Conservation (phyloP, 1,140 invertebrate genomes). For the Portunus trituberculatus region DNA sequence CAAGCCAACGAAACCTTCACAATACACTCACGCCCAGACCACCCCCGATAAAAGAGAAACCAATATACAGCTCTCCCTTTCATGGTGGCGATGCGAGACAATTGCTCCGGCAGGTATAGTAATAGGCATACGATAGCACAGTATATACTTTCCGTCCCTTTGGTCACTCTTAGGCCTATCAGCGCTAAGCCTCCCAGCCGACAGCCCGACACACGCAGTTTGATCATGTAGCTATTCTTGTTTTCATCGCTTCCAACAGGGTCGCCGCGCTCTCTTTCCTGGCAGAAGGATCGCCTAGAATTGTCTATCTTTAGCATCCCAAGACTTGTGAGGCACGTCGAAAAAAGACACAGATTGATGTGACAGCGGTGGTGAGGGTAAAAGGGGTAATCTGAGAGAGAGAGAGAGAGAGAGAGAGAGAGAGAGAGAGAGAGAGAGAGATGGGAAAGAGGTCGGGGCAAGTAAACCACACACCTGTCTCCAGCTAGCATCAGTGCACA, state of each 20-base stretch:
- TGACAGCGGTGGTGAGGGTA: slow-evolving; percentile 2
- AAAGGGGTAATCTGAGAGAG: neutral
- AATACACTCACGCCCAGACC: no score
- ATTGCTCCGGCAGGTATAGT: no score
- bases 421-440: slow-evolving; percentile 48
- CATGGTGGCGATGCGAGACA: no score
- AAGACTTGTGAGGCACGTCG: neutral
- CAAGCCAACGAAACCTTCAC: no score
- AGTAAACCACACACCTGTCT: neutral
- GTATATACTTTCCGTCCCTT: no score
- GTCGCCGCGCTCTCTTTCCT: neutral
- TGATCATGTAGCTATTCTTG: no score
- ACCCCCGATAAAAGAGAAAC: no score
- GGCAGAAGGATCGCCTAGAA: neutral
- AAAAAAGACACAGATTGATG: slow-evolving; percentile 12
- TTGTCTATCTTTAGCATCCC: neutral
- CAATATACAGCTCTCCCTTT: no score
- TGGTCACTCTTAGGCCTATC: no score
- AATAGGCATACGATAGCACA: no score
- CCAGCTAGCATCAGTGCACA: neutral
- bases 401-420: slow-evolving; percentile 53
- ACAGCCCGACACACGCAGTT: no score
- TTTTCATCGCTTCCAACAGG: neutral
- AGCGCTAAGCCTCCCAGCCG: no score
- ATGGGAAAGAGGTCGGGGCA: neutral